A percentile compares a stretch with the other conserved stretches of the same genome.
These are phyloP conservation scores for Megaustenia siamemsis DNA, from an alignment of 2,888 invertebrate genomes.

Conservation along the genomic window DNA sequence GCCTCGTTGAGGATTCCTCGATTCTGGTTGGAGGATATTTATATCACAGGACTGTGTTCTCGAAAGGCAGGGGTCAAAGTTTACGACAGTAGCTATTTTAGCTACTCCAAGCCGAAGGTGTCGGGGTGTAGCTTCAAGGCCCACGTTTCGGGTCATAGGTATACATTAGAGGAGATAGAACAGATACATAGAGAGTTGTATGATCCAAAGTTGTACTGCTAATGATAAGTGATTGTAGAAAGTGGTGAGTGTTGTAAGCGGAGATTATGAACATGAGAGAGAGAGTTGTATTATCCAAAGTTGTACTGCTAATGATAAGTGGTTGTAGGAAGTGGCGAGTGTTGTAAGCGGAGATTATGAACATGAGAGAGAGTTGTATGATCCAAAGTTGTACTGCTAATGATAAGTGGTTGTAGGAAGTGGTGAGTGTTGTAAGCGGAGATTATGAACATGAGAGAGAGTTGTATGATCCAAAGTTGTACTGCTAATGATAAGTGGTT, in stretches of 20 bases:
- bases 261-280: too few relatives aligned
- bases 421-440: too few relatives aligned
- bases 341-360: too few relatives aligned
- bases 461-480: too few relatives aligned
- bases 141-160: conserved; percentile 66
- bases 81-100: conserved; percentile 64
- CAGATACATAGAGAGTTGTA: conserved; percentile 58
- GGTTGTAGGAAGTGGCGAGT: too few relatives aligned
- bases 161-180: conserved; percentile 61
- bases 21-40: conserved; percentile 94
- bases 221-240: background rate
- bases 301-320: too few relatives aligned
- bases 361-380: too few relatives aligned
- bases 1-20: conserved; percentile 87
- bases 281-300: too few relatives aligned
- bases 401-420: too few relatives aligned
- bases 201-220: conserved; percentile 29
- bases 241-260: background rate
- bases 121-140: conserved; percentile 64
- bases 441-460: too few relatives aligned
- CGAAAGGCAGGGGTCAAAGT: conserved; percentile 84
- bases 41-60: conserved; percentile 93
- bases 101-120: conserved; percentile 57
- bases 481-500: too few relatives aligned
- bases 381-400: too few relatives aligned